phyloP scores from a whole-genome alignment of 2,797 vertebrate species.

The Alexandromys oeconomus region DNA sequence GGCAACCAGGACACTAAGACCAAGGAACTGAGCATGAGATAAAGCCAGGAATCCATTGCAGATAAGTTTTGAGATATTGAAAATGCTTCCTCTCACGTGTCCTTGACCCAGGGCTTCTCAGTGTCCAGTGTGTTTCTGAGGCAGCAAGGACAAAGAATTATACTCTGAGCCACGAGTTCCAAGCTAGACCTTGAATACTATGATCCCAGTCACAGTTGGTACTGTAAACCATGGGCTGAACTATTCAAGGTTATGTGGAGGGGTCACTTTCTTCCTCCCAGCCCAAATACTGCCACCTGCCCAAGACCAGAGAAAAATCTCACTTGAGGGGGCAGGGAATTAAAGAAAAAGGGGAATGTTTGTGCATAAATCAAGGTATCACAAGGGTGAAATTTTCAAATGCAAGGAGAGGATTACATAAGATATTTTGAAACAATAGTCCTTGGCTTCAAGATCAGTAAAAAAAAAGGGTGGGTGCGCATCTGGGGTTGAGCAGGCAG shows the following conservation, averaged over 20 bases:
- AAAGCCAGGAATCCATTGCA: not conserved
- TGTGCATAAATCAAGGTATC: not conserved
- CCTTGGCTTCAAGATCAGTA: not conserved
- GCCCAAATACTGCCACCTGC: not conserved
- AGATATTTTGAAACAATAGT: slow-evolving; percentile 15
- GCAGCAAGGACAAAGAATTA: slow-evolving; percentile 31
- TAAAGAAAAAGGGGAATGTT: not conserved
- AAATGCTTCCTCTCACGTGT: not conserved
- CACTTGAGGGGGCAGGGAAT: not conserved
- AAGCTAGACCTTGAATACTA: slow-evolving; percentile 17
- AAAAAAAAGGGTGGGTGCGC: not conserved
- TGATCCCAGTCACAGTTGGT: not conserved
- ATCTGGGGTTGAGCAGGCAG: not conserved
- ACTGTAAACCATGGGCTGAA: not conserved
- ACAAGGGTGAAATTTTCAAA: not conserved
- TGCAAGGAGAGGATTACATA: not conserved
- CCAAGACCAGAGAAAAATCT: not conserved
- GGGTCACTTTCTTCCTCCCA: not conserved
- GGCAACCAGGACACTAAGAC: not conserved
- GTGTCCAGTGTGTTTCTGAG: not conserved
- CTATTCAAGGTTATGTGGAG: not conserved
- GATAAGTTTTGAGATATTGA: not conserved
- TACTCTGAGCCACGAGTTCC: not conserved
- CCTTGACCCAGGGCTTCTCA: not conserved
- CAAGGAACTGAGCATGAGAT: not conserved